Percentiles rank a stretch among this genome's conserved stretches.
These are phyloP conservation scores for Hippocampus comes DNA, from an alignment of 2,113 vertebrate genomes.

Conservation along the genomic window DNA sequence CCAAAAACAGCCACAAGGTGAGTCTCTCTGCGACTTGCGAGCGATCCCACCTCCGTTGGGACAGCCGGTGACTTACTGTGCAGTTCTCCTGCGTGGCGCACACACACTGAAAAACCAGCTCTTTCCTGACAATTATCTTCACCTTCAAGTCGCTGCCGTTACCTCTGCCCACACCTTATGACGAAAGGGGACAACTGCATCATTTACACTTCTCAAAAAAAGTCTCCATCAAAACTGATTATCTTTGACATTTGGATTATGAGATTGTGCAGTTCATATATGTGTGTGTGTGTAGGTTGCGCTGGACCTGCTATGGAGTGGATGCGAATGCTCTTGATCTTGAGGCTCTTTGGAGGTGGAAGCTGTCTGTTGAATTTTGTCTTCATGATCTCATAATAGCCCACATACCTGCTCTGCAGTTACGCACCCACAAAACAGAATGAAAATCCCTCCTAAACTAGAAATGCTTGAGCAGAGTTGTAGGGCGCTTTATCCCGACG, in stretches of 20 bases:
- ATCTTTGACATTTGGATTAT: background rate
- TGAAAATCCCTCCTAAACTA: too few relatives aligned
- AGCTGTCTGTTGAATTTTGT: slow-evolving; percentile 77
- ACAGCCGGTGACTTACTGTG: slow-evolving; percentile 64
- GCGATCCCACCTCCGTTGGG: background rate
- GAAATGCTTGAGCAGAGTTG: too few relatives aligned
- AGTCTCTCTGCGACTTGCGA: background rate
- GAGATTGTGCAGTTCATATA: too few relatives aligned
- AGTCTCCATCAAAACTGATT: background rate
- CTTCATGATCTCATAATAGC: slow-evolving; percentile 90
- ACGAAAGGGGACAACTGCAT: background rate
- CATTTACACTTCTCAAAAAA: background rate
- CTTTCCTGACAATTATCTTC: slow-evolving; percentile 76
- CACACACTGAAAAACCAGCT: slow-evolving; percentile 77
- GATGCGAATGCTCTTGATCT: slow-evolving; percentile 81
- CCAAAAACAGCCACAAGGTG: background rate
- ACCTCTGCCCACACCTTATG: slow-evolving; percentile 83
- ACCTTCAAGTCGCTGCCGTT: slow-evolving; percentile 85
- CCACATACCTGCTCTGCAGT: slow-evolving; percentile 86
- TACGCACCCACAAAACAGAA: slow-evolving; percentile 8
- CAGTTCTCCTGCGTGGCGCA: slow-evolving; percentile 82
- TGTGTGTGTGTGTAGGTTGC: background rate
- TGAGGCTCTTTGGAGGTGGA: slow-evolving; percentile 78
- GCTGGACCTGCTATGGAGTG: slow-evolving; percentile 81
- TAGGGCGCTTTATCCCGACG: background rate